A percentile compares a stretch with the other conserved stretches of the same genome.
phyloP scores from a whole-genome alignment of 2,888 invertebrate genomes.

The Lasioglossum malachurum region DNA sequence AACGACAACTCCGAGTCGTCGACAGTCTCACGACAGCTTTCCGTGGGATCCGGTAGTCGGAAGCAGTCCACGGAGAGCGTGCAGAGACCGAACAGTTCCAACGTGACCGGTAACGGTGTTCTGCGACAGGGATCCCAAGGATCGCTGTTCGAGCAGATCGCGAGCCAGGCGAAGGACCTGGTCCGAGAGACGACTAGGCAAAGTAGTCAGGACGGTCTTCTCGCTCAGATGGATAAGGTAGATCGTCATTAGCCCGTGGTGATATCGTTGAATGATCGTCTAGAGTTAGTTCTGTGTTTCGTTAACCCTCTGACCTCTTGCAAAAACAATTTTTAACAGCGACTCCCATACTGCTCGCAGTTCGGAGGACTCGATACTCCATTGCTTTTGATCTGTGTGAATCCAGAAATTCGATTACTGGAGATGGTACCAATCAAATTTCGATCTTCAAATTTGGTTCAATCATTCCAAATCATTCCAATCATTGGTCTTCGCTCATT shows the following conservation, averaged over 20 bases:
- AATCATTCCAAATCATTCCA: neutral
- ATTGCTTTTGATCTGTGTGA: neutral
- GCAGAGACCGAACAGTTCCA: constrained; percentile 74
- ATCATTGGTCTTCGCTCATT: neutral
- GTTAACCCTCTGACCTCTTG: neutral
- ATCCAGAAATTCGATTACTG: neutral
- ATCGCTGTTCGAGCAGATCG: constrained; percentile 94
- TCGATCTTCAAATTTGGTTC: neutral
- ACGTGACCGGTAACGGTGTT: constrained; percentile 79
- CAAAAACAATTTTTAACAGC: neutral
- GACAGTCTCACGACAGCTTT: constrained; percentile 67
- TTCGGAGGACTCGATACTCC: neutral
- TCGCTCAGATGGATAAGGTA: constrained; percentile 97
- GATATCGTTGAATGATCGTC: constrained; percentile 9
- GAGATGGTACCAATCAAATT: neutral
- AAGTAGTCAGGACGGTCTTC: constrained; percentile 94
- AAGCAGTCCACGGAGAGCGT: constrained; percentile 27
- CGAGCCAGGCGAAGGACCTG: constrained; percentile 94
- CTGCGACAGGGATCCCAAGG: constrained; percentile 93
- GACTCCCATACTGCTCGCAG: constrained; percentile 4
- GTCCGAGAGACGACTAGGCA: constrained; percentile 95
- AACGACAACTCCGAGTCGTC: constrained; percentile 61
- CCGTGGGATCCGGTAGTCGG: constrained; percentile 44
- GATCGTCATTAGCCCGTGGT: neutral
- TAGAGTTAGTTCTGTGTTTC: neutral